Conservation (phyloP, 2,797 vertebrate genomes). For the Miichthys miiuy region DNA sequence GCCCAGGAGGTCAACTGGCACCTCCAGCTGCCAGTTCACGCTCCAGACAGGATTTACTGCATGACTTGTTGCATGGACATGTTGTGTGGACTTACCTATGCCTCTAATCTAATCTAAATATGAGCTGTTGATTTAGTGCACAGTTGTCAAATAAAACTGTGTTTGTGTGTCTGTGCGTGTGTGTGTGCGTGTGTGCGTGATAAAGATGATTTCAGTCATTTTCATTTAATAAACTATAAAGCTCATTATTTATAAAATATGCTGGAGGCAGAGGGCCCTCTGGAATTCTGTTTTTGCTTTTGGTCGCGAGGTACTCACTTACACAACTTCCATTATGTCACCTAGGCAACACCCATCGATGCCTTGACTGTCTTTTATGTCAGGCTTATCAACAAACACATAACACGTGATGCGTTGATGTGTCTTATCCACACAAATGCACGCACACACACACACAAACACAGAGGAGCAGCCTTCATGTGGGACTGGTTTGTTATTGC, state of each 20-base stretch:
- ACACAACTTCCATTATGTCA: background rate
- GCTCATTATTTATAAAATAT: background rate
- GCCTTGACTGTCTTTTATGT: background rate
- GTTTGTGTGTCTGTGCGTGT: too few relatives aligned
- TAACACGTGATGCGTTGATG: background rate
- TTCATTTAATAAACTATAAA: background rate
- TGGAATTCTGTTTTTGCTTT: background rate
- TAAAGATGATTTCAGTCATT: background rate
- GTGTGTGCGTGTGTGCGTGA: too few relatives aligned
- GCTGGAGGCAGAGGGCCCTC: too few relatives aligned
- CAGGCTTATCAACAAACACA: constrained; percentile 1
- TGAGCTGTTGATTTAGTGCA: background rate
- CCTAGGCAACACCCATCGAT: background rate
- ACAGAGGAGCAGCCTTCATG: background rate
- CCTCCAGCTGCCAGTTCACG: too few relatives aligned
- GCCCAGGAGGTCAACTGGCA: too few relatives aligned
- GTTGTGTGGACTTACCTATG: background rate
- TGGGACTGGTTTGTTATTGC: constrained; percentile 19
- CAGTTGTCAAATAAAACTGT: too few relatives aligned
- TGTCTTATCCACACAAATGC: background rate
- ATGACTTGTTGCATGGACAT: too few relatives aligned
- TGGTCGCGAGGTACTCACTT: background rate
- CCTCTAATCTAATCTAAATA: background rate
- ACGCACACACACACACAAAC: background rate
- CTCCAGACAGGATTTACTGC: too few relatives aligned